Percentiles rank a stretch among this genome's conserved stretches.
Evolutionary conservation across 2,113 vertebrate species (phyloP).

Genomic region (Engraulis encrasicolus): DNA sequence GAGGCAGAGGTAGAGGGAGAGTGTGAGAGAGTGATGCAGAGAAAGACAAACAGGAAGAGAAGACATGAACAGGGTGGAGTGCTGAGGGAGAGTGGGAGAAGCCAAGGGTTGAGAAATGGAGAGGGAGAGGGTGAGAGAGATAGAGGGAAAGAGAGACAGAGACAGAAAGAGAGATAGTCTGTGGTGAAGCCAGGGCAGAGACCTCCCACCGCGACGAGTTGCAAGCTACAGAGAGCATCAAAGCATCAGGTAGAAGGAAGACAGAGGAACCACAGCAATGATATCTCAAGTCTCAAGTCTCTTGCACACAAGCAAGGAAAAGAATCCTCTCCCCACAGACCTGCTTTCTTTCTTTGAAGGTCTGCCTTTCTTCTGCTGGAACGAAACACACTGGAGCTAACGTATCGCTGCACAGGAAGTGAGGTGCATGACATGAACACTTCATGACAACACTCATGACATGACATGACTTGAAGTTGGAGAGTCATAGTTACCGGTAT

Average conservation of each 20-base stretch:
- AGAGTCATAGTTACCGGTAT: not conserved
- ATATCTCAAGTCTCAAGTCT: slow-evolving; percentile 51
- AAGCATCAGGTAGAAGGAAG: slow-evolving; percentile 6
- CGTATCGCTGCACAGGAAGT: not conserved
- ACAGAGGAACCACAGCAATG: slow-evolving; percentile 39
- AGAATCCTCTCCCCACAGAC: not conserved
- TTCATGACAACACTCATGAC: not conserved
- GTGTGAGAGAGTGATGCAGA: not conserved
- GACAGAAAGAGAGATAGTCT: too few species aligned
- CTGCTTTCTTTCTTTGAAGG: not conserved
- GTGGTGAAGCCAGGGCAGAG: too few species aligned
- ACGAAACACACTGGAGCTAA: not conserved
- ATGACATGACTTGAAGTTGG: not conserved
- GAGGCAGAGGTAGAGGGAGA: not conserved
- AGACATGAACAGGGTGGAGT: not conserved
- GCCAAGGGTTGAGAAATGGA: too few species aligned
- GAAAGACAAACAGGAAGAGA: not conserved
- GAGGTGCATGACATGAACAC: not conserved
- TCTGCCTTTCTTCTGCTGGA: not conserved
- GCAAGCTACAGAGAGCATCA: not conserved
- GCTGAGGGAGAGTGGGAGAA: slow-evolving; percentile 18
- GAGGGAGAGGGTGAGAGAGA: not conserved
- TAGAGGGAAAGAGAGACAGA: not conserved
- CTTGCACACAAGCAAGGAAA: slow-evolving; percentile 28
- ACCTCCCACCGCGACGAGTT: not conserved